Base-by-base conservation (phyloP, 2,888 invertebrate species). In the Drosophila infuscata region DNA sequence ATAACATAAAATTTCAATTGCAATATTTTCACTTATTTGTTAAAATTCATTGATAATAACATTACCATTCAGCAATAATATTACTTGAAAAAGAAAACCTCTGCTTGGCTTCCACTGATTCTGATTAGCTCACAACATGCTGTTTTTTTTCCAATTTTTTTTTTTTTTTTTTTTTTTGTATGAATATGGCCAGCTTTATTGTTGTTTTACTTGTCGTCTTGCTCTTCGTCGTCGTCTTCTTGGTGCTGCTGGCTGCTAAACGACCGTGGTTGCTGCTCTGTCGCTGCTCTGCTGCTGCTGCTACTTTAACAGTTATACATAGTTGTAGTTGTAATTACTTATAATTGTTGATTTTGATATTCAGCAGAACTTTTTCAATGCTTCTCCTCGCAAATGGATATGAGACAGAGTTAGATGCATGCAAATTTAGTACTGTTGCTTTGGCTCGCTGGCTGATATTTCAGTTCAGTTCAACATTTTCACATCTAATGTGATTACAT, bases 51-150 rank as follows among this genome's bases (percentile, higher is more conserved):
- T 73, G 54, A 57, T 57, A 46, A 49, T 52, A 63, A 15, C 58
- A 43, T 54, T 30, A n/a, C 54, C 41, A 59, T 49, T 20, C 46
- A 43, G 48, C 12, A 69, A 53, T 30, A 46, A 64, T 2, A 64
- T 25, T 25, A 57, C 32, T 46, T 48, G 48, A 62, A 65, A 69
- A 70, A 74, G 65, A 64, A 81, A 79, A 82, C 59, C 62, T 75
- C 58, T 69, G 61, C 60, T 58, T 64, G 67, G 51, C 53, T 73
- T 62, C 58, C 52, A 62, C 74, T 71, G 74, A 71, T 77, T 74
- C 83, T 83, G 87, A 84, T 84, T 84, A 84, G 83, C 82, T 83
- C 83, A 81, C 80, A 79, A 79, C 82, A 76, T 82, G 85, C 82
- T 82, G 79, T 35, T 74, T 75, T 78, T 78, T 73, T 67, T 43